A percentile compares a stretch with the other conserved stretches of the same genome.
phyloP scores from a whole-genome alignment of 2,888 invertebrate genomes.

The Nomada hirtipes region DNA sequence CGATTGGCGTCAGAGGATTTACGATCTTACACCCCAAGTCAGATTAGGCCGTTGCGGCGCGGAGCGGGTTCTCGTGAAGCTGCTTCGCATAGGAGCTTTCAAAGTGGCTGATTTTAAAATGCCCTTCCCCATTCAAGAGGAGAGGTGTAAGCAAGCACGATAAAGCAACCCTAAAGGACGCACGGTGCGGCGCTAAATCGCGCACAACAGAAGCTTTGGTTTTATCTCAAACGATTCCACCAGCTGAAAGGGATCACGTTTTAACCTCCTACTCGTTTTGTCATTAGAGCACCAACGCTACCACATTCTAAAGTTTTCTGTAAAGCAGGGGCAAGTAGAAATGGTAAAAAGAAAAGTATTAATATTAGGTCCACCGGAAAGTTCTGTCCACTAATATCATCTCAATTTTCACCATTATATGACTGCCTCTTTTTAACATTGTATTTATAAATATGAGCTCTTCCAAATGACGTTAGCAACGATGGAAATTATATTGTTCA shows the following conservation, averaged over 20 bases:
- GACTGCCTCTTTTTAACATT: too few relatives aligned
- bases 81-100: slow-evolving; percentile 57
- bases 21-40: slow-evolving; percentile 68
- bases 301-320: too few relatives aligned
- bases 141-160: slow-evolving; percentile 32
- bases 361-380: too few relatives aligned
- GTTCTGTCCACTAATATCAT: too few relatives aligned
- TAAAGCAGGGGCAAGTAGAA: too few relatives aligned
- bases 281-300: background rate
- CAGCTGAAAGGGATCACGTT: slow-evolving; percentile 10
- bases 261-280: slow-evolving; percentile 5
- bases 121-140: slow-evolving; percentile 30
- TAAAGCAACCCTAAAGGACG: slow-evolving; percentile 47
- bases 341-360: too few relatives aligned
- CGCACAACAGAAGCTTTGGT: slow-evolving; percentile 61
- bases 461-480: too few relatives aligned
- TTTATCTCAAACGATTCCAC: slow-evolving; percentile 51
- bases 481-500: too few relatives aligned
- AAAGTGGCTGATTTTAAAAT: slow-evolving; percentile 66
- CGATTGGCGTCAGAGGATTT: slow-evolving; percentile 72
- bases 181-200: slow-evolving; percentile 31
- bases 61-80: slow-evolving; percentile 50
- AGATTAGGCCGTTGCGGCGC: slow-evolving; percentile 66
- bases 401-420: too few relatives aligned
- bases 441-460: too few relatives aligned